Conservation (phyloP, 2,888 invertebrate species). For the Sialis fuliginosa region DNA sequence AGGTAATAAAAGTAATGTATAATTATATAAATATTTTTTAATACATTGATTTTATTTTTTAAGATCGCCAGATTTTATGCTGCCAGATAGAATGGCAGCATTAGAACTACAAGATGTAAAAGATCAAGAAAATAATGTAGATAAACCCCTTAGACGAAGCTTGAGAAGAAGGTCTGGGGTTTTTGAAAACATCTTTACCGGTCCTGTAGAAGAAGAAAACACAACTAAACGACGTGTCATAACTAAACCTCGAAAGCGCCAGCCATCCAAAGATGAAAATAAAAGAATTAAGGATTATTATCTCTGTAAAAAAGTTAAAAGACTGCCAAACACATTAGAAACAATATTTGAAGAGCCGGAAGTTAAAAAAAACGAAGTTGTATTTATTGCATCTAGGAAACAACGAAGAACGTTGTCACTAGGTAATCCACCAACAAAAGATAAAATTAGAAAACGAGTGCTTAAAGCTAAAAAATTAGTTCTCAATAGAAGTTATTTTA, state of each 20-base stretch:
- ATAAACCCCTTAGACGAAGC: background rate
- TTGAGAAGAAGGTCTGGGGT: background rate
- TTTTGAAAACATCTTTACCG: too few relatives aligned
- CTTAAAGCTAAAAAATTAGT: slow-evolving; percentile 37
- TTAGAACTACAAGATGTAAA: background rate
- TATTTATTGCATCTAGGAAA: slow-evolving; percentile 5
- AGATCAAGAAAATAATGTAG: background rate
- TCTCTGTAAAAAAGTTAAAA: slow-evolving; percentile 11
- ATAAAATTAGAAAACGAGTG: slow-evolving; percentile 37
- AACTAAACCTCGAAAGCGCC: slow-evolving; percentile 9
- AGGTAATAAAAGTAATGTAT: too few relatives aligned
- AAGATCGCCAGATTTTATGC: background rate
- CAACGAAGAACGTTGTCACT: slow-evolving; percentile 6
- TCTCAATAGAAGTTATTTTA: slow-evolving; percentile 31
- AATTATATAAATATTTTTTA: too few relatives aligned
- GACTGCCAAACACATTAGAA: slow-evolving; percentile 10
- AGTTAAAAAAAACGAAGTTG: slow-evolving; percentile 7
- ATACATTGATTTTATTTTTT: background rate
- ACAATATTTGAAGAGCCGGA: slow-evolving; percentile 12
- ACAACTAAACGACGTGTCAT: slow-evolving; percentile 3
- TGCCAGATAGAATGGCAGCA: background rate
- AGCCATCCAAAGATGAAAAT: slow-evolving; percentile 6
- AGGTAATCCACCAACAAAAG: slow-evolving; percentile 21
- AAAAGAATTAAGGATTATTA: slow-evolving; percentile 11
- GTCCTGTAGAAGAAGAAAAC: background rate